Conservation (phyloP, 92 coral and sea anemone species). For the Hydrozoanthus gracilis region DNA sequence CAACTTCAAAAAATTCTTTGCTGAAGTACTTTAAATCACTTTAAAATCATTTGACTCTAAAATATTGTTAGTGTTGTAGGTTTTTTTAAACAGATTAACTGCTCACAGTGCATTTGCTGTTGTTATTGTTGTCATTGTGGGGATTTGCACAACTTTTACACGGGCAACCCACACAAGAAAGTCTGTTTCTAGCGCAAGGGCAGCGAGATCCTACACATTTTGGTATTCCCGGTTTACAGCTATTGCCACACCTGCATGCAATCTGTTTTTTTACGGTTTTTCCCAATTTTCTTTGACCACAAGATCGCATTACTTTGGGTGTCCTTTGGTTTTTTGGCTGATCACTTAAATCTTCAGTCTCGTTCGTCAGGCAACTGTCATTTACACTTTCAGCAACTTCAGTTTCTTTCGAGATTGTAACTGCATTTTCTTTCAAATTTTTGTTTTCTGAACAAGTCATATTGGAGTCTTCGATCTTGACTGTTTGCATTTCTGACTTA, state of each 20-base stretch:
- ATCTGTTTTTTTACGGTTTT: constrained; percentile 47
- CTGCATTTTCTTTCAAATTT: not conserved
- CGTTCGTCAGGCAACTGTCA: not conserved
- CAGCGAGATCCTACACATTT: constrained; percentile 77
- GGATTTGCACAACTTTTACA: constrained; percentile 87
- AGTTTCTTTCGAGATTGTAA: not conserved
- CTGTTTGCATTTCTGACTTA: not conserved
- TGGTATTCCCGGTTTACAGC: constrained; percentile 53
- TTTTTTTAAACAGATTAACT: not conserved
- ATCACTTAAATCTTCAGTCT: not conserved
- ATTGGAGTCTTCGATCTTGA: not conserved
- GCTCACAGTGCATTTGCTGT: not conserved
- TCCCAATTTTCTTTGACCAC: constrained; percentile 64
- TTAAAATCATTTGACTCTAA: too few relatives aligned
- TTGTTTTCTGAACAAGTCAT: not conserved
- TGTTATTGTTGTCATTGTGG: constrained; percentile 73
- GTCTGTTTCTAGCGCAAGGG: constrained; percentile 72
- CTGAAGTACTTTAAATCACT: too few relatives aligned
- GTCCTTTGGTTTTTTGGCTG: not conserved
- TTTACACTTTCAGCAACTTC: constrained; percentile 2
- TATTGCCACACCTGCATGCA: constrained; percentile 72
- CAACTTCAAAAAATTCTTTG: too few relatives aligned
- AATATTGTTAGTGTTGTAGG: too few relatives aligned
- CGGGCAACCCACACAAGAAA: constrained; percentile 74
- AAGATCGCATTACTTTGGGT: not conserved